A percentile compares a stretch with the other conserved stretches of the same genome.
phyloP scores from a whole-genome alignment of 2,113 vertebrate species.

The Alethe castanea region DNA sequence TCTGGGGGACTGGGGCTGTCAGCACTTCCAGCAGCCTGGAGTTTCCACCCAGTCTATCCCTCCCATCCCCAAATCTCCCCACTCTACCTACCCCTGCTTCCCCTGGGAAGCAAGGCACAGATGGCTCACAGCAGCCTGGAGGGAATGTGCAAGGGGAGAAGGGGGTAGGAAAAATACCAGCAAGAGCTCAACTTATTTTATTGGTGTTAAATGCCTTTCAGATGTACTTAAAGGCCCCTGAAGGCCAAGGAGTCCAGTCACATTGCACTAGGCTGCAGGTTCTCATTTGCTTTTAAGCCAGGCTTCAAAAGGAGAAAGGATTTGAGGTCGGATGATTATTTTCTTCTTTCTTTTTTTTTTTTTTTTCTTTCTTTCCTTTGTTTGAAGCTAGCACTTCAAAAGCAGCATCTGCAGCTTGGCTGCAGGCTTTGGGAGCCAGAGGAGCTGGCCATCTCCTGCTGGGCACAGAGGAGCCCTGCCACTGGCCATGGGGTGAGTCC shows the following conservation, averaged over 20 bases:
- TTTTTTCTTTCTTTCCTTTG: background rate
- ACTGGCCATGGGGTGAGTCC: background rate
- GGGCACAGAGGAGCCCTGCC: background rate
- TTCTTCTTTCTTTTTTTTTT: no score
- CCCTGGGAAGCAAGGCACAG: background rate
- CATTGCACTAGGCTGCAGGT: constrained; percentile 18
- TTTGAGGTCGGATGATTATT: background rate
- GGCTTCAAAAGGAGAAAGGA: constrained; percentile 43
- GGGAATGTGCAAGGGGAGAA: background rate
- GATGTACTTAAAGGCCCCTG: constrained; percentile 34
- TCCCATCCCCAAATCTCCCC: background rate
- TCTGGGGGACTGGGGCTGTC: background rate
- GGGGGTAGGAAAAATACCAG: background rate
- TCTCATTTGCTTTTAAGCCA: constrained; percentile 55
- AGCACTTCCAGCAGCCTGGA: background rate
- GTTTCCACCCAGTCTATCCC: background rate
- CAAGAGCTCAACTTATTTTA: constrained; percentile 18
- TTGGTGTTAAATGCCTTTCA: constrained; percentile 61
- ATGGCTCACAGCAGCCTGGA: constrained; percentile 33
- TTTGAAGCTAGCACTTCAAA: constrained; percentile 47
- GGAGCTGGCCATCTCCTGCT: background rate
- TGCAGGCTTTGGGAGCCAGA: background rate
- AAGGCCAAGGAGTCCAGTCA: background rate
- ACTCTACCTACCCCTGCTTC: background rate
- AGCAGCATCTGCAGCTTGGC: background rate